Evolutionary conservation across 2,113 vertebrate genomes (phyloP), one percentile per base, ranked within the genome.

Genomic region (Otus sunia): DNA sequence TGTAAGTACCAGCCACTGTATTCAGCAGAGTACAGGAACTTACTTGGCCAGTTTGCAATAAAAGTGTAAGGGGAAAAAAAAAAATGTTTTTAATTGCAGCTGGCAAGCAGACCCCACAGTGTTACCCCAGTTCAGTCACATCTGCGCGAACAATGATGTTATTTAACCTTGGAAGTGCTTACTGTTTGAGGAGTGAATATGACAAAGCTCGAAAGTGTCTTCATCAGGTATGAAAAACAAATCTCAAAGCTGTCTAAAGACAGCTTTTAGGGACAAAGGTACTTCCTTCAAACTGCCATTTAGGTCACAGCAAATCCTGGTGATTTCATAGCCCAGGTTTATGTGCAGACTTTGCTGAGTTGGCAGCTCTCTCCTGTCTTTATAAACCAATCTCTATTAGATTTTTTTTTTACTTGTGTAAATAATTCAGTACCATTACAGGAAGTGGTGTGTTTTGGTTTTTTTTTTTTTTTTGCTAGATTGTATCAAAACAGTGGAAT

Each of bases 121-220:
- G 99, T 94, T 99, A 99, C 95, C 99, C 99, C 86, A 99, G 99
- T 94, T 99, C 99, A 0, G 99, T 99, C 97, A 99, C 94, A 10
- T 98, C 99, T n/a, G 99, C 99, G 19, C 98, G 99, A 68, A 99
- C 99, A 22, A 99, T 99, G 98, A 99, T 99, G 99, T 98, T 99
- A 6, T 99, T 99, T 95, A 99, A 99, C 97, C 98, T 99, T 9
- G 99, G 99, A 80, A 99, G 99, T 12, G 99, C 99, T 27, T 99
- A 99, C 97, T 99, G 99, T 78, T 94, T 99, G 94, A 97, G 99
- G 93, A 99, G 99, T 43, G 99, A 99, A 92, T 99, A 99, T 7
- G 99, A 99, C 90, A 99, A 99, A 97, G 99, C 99, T 71, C 99
- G 99, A 22, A 99, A 99, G 95, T 99, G 99, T 96, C 99, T 99